Base-by-base conservation (phyloP, 2,888 invertebrate species). In the Dysmachus trigonus region DNA sequence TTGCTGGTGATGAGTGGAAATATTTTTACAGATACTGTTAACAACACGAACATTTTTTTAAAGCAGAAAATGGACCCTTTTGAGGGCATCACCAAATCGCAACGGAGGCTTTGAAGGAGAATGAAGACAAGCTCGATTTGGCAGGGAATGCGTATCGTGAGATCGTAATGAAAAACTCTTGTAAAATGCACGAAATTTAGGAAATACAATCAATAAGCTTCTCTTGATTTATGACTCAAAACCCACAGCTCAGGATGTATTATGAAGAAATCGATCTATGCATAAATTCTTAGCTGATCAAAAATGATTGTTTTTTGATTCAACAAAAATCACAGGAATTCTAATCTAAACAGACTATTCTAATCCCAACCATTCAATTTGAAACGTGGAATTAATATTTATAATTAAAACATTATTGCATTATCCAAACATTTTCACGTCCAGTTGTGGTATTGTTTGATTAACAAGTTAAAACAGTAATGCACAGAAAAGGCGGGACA, bases 1-100 rank as follows among this genome's bases (percentile, higher is more conserved):
- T 41, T 77, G 77, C 27, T 77, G 41, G 81, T 73, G 85, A 27
- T 30, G 33, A 41, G 71, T 62, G 62, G 62, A 62, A 62, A 18
- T 62, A 22, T 27, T 62, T 62, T 62, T 62, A 62, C 62, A 62
- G 27, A 27, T 10, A 62, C 62, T 62, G 27, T 62, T 62, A 62
- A 62, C 53, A 53, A 53, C 62, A 62, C 27, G 62, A 62, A 27
- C 1, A 22, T 62, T 62, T 22, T 62, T 62, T 27, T 8, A 41
- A 62, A 62, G 62, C 62, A 22, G 18, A 22, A 22, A 62, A 62
- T 10, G 2, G 7, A 7, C 62, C 62, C 27, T 18, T 62, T 1
- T 10, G 10, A 27, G 22, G 27, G 27, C 53, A 22, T 22, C 53
- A 22, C 27, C 7, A 62, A 1, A 62, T 27, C 62, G 18, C 62